These are phyloP conservation scores for Dynastes tityus DNA, from an alignment of 2,888 invertebrate genomes.

Conservation along the genomic window DNA sequence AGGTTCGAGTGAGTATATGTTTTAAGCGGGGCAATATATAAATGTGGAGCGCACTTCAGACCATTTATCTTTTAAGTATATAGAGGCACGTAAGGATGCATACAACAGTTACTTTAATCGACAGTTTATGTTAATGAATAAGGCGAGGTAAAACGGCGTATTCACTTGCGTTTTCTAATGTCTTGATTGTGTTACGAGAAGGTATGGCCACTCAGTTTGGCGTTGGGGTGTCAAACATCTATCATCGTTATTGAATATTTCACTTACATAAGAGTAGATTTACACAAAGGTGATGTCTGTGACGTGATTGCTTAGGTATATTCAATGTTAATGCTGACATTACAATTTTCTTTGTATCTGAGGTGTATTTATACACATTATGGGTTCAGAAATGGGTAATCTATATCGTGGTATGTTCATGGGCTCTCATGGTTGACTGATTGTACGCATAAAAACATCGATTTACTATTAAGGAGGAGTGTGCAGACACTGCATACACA, in stretches of 20 bases:
- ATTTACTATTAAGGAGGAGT: too few relatives aligned
- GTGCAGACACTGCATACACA: too few relatives aligned
- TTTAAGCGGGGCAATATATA: slow-evolving; percentile 43
- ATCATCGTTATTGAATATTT: slow-evolving; percentile 40
- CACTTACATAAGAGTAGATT: slow-evolving; percentile 32
- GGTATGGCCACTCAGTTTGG: slow-evolving; percentile 37
- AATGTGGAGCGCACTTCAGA: slow-evolving; percentile 53
- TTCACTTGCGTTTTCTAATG: slow-evolving; percentile 55
- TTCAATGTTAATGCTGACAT: slow-evolving; percentile 37
- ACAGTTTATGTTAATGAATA: slow-evolving; percentile 56
- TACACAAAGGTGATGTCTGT: slow-evolving; percentile 18
- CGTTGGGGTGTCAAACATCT: slow-evolving; percentile 40
- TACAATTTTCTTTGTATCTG: slow-evolving; percentile 1
- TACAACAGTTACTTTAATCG: slow-evolving; percentile 54
- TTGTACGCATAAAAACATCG: too few relatives aligned
- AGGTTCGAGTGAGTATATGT: slow-evolving; percentile 19
- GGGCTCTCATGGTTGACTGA: too few relatives aligned
- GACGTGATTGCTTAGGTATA: slow-evolving; percentile 28
- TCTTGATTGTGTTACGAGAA: slow-evolving; percentile 52
- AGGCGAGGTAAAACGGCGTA: slow-evolving; percentile 54
- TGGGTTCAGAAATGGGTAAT: too few relatives aligned
- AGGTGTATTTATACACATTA: not conserved
- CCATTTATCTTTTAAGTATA: slow-evolving; percentile 52
- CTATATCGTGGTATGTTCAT: too few relatives aligned
- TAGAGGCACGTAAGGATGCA: slow-evolving; percentile 46